These are phyloP conservation scores for Sorex fumeus DNA, from an alignment of 2,113 vertebrate species.

Conservation along the genomic window DNA sequence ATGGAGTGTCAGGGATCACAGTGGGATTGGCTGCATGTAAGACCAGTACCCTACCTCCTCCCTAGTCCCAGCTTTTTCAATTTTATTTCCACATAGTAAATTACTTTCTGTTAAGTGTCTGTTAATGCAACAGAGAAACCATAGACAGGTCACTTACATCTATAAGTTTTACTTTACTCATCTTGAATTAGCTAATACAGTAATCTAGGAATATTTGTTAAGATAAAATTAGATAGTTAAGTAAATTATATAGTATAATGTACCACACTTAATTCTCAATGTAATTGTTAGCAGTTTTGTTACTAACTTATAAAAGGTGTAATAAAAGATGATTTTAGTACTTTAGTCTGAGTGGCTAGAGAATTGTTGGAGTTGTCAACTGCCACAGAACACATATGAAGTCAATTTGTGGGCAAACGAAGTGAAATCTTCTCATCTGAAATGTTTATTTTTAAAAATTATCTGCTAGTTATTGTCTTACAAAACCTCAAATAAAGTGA, in stretches of 20 bases:
- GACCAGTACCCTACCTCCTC: no score
- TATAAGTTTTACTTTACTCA: not conserved
- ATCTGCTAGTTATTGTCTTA: not conserved
- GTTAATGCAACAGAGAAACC: not conserved
- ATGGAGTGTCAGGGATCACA: no score
- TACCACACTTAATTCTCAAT: not conserved
- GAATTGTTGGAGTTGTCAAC: not conserved
- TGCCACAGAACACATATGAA: not conserved
- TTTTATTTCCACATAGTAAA: not conserved
- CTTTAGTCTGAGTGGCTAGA: not conserved
- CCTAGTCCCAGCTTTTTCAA: no score
- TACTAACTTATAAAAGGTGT: not conserved
- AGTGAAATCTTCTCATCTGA: not conserved
- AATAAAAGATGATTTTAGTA: not conserved
- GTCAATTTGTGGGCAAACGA: not conserved
- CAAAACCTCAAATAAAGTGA: not conserved
- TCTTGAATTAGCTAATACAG: not conserved
- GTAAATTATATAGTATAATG: not conserved
- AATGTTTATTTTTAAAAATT: constrained; percentile 6
- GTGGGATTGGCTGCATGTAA: no score
- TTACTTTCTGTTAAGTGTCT: not conserved
- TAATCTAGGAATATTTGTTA: not conserved
- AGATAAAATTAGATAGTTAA: constrained; percentile 36
- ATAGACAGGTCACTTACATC: not conserved
- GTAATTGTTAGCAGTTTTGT: not conserved